These are phyloP conservation scores for Heliconius ethilla DNA, from an alignment of 2,888 invertebrate genomes.

Conservation along the genomic window DNA sequence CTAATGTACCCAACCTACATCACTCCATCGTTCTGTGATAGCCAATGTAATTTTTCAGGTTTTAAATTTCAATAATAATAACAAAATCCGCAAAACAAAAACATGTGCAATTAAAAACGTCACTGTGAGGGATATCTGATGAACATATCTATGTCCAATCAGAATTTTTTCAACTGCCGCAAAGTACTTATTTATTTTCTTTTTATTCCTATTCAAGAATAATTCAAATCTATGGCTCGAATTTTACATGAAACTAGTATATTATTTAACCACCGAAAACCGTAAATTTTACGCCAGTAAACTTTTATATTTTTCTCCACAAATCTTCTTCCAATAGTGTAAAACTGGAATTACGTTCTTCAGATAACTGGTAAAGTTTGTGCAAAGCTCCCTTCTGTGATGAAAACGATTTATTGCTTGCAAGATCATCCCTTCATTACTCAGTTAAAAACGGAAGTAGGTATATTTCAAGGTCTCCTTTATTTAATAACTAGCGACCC, in stretches of 20 bases:
- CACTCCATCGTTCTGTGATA: too few relatives aligned
- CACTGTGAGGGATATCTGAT: too few relatives aligned
- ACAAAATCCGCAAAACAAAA: too few relatives aligned
- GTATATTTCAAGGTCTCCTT: too few relatives aligned
- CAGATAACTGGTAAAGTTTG: constrained; percentile 20
- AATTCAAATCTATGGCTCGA: neutral
- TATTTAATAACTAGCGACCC: too few relatives aligned
- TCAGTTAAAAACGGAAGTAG: neutral
- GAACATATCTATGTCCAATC: too few relatives aligned
- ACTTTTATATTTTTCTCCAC: constrained; percentile 13
- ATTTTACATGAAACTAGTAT: neutral
- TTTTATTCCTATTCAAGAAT: neutral
- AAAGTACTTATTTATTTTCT: too few relatives aligned
- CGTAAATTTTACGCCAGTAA: constrained; percentile 4
- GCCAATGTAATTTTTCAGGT: too few relatives aligned
- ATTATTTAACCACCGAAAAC: neutral
- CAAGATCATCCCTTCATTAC: neutral
- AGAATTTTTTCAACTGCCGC: too few relatives aligned
- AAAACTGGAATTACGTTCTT: constrained; percentile 13
- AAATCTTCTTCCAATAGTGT: constrained; percentile 14
- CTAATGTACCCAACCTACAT: too few relatives aligned
- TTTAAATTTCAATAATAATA: too few relatives aligned
- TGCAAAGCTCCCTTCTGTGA: neutral
- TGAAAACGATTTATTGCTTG: constrained; percentile 9
- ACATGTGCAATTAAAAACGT: too few relatives aligned